Base-by-base conservation (phyloP, 2,888 invertebrate species). In the Penaeus monodon region DNA sequence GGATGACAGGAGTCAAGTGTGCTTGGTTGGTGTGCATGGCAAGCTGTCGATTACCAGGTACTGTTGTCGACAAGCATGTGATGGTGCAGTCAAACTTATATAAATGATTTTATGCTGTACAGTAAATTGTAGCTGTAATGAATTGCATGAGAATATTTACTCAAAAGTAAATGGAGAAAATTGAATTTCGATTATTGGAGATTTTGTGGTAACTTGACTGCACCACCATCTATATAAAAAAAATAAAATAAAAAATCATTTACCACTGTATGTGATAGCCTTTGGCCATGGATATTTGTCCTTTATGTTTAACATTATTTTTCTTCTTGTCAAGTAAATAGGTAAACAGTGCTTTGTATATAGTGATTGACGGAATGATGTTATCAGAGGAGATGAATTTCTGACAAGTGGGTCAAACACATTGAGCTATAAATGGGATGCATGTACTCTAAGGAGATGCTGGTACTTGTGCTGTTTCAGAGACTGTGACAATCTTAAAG, bases 231-330 rank as follows among this genome's bases (percentile, higher is more conserved):
- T 80, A 44, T 57, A 49, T 66, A n/a, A 82, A 81, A 68, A 64
- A 65, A 65, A 29, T 33, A 81, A 12, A 49, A 49, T 49, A 49
- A 49, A 68, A 66, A 44, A 76, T 78, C 17, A 76, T 77, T 84
- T 84, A 77, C 74, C 74, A 81, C 73, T 81, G 81, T 68, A 81
- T 81, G 81, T 81, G 81, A 81, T 81, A 81, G 81, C 81, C 81
- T 81, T 81, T 73, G 81, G 81, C 81, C 81, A 81, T 81, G 81
- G 81, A 57, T 85, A 74, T 74, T 49, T 80, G 73, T 85, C 65
- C 49, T 84, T 77, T 84, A 85, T 85, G 73, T 79, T 81, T 85
- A 85, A 79, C 64, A 65, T 74, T 81, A 81, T 81, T 74, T 73
- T 80, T 49, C 44, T 77, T 63, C 79, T 79, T 84, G 84, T 79